Evolutionary conservation across 2,888 invertebrate genomes (phyloP), one percentile per base, ranked within the genome.

Genomic region (Caenorhabditis wallacei): DNA sequence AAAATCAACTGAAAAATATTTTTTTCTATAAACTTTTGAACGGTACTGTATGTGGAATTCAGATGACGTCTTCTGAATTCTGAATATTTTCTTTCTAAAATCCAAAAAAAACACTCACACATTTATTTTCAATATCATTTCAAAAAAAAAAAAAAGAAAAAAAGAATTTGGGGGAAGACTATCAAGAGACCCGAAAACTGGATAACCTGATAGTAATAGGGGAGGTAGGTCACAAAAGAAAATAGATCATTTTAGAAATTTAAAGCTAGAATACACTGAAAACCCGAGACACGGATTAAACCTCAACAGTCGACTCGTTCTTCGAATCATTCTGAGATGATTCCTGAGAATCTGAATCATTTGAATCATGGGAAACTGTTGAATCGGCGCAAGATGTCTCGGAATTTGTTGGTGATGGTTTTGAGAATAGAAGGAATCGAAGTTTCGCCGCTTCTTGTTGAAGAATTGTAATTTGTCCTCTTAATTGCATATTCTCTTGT

Each of bases 401-500:
- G 0, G 75, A 76, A 59, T 20, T 57, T 0, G 64, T 46, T 57
- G 75, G 75, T 1, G 75, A 76, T 5, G 68, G 66, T 53, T 68
- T 68, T 16, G 83, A 63, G 70, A 80, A 80, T 10, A 83, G 61
- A 18, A 83, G 43, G 22, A 83, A 66, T 43, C 76, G 79, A 11
- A 83, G 79, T 57, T 80, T 79, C 1, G 79, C 70, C 1, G 83
- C 71, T 43, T 83, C 83, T 43, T 83, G 83, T 53, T 83, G 74
- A 2, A 83, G 75, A 24, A 75, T 64, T 11, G 79, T 64, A 10
- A 83, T 75, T 74, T 90, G 89, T 35, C 87, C 87, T 16, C 88
- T 79, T 5, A 91, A 57, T 56, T 95, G 95, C n/a, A 95, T 94
- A 92, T 96, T 95, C 92, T 97, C 96, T 88, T 95, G 95, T 92